Base-by-base conservation (phyloP, 1,140 invertebrate species). In the Bombus impatiens region DNA sequence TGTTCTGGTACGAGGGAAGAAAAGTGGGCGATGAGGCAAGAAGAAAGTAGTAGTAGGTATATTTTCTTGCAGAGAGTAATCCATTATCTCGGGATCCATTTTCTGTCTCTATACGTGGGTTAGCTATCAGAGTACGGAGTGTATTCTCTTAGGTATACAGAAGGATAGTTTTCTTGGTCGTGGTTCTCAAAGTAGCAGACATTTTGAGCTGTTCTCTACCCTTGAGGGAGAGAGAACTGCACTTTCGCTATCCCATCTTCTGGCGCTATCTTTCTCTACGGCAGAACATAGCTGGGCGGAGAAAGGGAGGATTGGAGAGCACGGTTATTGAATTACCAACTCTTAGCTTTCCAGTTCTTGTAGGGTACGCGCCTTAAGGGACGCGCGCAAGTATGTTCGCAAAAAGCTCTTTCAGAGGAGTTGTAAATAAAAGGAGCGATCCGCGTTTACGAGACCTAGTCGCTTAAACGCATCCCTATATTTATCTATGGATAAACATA, bases 301-400 rank as follows among this genome's bases (percentile, higher is more conserved):
- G 84, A 91, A 84, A 88, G 84, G 88, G 85, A 89, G 89, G 89
- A 83, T 83, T 84, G 90, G 92, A 93, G 93, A 93, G 91, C 91
- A 93, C 91, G 89, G 92, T 94, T 94, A 95, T 95, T 94, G 92
- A 94, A 95, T 95, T 94, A 94, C 93, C 90, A 95, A 94, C 94
- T 95, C 94, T 95, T 94, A 94, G 94, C 94, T 95, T 94, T 95
- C 93, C 92, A 93, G 93, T 94, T 94, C 93, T 94, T 93, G 91
- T 87, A 93, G 92, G 92, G 91, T 91, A 90, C 87, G 90, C 92
- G 91, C 92, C 92, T 94, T 93, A 91, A 94, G 93, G 93, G 93
- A 93, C 92, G 89, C 91, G 89, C 89, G 89, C 91, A 89, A 93
- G 93, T 92, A 94, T 93, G 92, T 93, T 94, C 92, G 93, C 91